These are phyloP conservation scores for Torymus tubicola DNA, from an alignment of 2,888 invertebrate genomes.

Conservation along the genomic window DNA sequence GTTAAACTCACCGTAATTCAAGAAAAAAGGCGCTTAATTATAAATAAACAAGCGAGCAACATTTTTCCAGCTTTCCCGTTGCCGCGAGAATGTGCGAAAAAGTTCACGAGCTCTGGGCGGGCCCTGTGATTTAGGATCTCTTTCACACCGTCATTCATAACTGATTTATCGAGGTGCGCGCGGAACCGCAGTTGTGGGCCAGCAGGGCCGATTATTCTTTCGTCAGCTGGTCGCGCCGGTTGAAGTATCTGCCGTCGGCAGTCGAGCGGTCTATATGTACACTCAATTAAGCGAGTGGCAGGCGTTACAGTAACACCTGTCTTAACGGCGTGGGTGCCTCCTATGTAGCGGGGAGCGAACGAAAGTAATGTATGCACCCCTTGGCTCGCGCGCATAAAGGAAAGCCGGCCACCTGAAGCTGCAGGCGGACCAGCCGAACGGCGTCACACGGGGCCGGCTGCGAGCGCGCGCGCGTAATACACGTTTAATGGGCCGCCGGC, in stretches of 20 bases:
- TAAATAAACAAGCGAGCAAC: too few relatives aligned
- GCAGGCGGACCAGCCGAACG: slow-evolving; percentile 72
- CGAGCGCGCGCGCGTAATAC: slow-evolving; percentile 14
- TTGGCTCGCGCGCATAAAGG: slow-evolving; percentile 64
- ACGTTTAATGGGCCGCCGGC: slow-evolving; percentile 22
- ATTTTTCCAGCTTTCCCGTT: not conserved
- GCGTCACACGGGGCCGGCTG: slow-evolving; percentile 68
- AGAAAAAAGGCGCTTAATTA: too few relatives aligned
- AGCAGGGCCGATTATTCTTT: slow-evolving; percentile 44
- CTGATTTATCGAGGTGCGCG: slow-evolving; percentile 50
- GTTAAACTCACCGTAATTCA: too few relatives aligned
- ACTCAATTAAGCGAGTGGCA: slow-evolving; percentile 57
- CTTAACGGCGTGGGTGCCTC: slow-evolving; percentile 71
- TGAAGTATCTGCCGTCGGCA: slow-evolving; percentile 47
- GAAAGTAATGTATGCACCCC: slow-evolving; percentile 76
- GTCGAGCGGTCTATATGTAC: not conserved
- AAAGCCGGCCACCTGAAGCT: slow-evolving; percentile 60
- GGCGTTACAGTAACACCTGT: slow-evolving; percentile 71
- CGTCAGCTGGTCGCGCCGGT: slow-evolving; percentile 48
- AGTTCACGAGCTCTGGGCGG: not conserved
- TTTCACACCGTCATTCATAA: slow-evolving; percentile 50
- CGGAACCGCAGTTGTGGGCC: slow-evolving; percentile 24
- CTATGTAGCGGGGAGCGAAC: slow-evolving; percentile 58
- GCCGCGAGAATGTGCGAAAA: slow-evolving; percentile 9
- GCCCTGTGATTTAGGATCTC: slow-evolving; percentile 43